Evolutionary conservation across 1,140 invertebrate genomes (phyloP), one percentile per base, ranked within the genome.

Genomic region (Lepidurus packardi): DNA sequence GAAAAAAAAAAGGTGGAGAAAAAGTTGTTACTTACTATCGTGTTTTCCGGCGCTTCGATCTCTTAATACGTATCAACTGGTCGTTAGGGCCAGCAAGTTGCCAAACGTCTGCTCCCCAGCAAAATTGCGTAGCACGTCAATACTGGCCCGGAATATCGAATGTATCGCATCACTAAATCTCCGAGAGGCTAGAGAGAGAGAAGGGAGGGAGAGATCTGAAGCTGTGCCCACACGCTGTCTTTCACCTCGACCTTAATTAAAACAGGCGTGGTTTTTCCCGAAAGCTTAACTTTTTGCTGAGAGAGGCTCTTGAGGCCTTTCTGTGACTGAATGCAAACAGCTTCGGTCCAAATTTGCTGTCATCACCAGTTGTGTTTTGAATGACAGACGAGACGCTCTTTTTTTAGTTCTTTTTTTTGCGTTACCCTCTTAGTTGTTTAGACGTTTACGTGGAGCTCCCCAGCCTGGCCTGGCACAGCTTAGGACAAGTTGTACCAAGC

Each of bases 351-450:
- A 65, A 65, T 65, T 65, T 16, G 53, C 53, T 65, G 53, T 65
- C 53, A 65, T 65, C 53, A 65, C 53, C 53, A 65, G 53, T 65
- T 65, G 53, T 65, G 21, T 65, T 65, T 65, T 65, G 53, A 65
- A 65, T 65, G 53, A 65, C 53, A 65, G 53, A 65, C 53, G 53
- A 65, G 53, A 65, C 7, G 21, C 8, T 65, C 21, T 65, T 65
- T 65, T 34, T 34, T 34, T 34, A n/a, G n/a, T n/a, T n/a, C n/a
- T 34, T 34, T 34, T 34, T 34, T 4, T 34, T 4, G 0, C 34
- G 34, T 34, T 34, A 34, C 34, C 34, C 34, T 2, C 34, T 34
- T 34, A 34, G 34, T 34, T 34, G 34, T 34, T 34, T 34, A 34
- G 34, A 34, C 34, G 34, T 34, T 34, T 34, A 34, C 3, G 34